phyloP scores from a whole-genome alignment of 2,888 invertebrate species.

The Apotomis betuletana region DNA sequence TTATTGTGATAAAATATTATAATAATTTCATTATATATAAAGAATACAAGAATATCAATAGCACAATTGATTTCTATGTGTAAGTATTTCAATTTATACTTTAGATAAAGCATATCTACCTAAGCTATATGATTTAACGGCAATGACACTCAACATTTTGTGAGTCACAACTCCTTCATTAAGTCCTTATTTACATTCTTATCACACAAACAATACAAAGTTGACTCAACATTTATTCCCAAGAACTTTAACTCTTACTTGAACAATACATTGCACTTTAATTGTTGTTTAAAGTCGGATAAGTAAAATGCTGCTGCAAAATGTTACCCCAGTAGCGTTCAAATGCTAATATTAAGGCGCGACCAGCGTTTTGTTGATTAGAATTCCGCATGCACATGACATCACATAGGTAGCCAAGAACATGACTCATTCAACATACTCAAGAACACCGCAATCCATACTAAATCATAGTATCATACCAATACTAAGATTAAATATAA shows the following conservation, averaged over 20 bases:
- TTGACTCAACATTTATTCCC: slow-evolving; percentile 22
- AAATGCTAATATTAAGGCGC: slow-evolving; percentile 48
- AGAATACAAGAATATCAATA: neutral
- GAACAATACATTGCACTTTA: neutral
- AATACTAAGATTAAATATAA: slow-evolving; percentile 37
- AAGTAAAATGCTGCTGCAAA: slow-evolving; percentile 18
- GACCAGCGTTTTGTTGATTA: slow-evolving; percentile 62
- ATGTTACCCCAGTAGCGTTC: slow-evolving; percentile 40
- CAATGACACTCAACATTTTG: slow-evolving; percentile 2
- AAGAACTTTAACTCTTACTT: neutral
- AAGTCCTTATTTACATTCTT: slow-evolving; percentile 34
- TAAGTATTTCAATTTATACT: slow-evolving; percentile 3
- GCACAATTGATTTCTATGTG: neutral
- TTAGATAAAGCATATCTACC: neutral
- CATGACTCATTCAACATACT: slow-evolving; percentile 66
- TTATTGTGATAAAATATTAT: too few relatives aligned
- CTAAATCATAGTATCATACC: slow-evolving; percentile 34
- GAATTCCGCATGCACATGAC: slow-evolving; percentile 70
- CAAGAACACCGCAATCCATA: slow-evolving; percentile 49
- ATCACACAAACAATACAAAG: slow-evolving; percentile 29
- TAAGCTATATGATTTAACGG: neutral
- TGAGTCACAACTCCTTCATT: slow-evolving; percentile 16
- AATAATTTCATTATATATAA: too few relatives aligned
- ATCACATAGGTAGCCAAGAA: slow-evolving; percentile 67
- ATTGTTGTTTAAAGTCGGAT: slow-evolving; percentile 5